Evolutionary conservation across 2,888 invertebrate genomes (phyloP), one percentile per base, ranked within the genome.

Genomic region (Andricus curvator): DNA sequence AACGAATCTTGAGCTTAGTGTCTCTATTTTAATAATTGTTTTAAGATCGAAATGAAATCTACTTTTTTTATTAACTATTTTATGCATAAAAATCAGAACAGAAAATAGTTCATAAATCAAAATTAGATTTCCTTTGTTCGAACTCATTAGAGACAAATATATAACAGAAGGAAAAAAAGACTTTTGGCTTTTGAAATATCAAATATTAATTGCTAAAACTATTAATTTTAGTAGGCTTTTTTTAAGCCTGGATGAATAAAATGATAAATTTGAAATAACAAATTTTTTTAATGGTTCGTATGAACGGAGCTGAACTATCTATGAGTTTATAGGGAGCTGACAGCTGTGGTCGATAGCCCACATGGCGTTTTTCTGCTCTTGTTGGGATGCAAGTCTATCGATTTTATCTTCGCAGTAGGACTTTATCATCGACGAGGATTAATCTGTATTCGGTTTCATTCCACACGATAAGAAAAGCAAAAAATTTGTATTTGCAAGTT

Each of bases 341-440:
- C 90, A 91, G 90, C 91, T 91, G 90, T 85, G 88, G 83, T 84
- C 88, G 87, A 89, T 88, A 89, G 88, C 86, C 90, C 91, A 91
- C 90, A 91, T 91, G 91, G 88, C 87, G 86, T 83, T 86, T 85
- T 88, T 86, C 65, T 86, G 86, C 88, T 88, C 87, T 90, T 84
- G 85, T 85, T 83, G 85, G 87, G 89, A 88, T 88, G 88, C 87
- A 84, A 84, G 82, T 76, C 85, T 89, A 90, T 91, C 88, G 91
- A 90, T 91, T 90, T 88, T 90, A 88, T 90, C 88, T 84, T 83
- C 84, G 84, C 84, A 83, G 29, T 17, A 48, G 20, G 48, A 13
- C 48, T 51, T 25, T 66, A 66, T 33, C 48, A 22, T 48, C 4
- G 25, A 56, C n/a, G n/a, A 56, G n/a, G 25, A 20, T 29, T 20